These are phyloP conservation scores for Paguma larvata DNA, from an alignment of 2,797 vertebrate genomes.

Conservation along the genomic window DNA sequence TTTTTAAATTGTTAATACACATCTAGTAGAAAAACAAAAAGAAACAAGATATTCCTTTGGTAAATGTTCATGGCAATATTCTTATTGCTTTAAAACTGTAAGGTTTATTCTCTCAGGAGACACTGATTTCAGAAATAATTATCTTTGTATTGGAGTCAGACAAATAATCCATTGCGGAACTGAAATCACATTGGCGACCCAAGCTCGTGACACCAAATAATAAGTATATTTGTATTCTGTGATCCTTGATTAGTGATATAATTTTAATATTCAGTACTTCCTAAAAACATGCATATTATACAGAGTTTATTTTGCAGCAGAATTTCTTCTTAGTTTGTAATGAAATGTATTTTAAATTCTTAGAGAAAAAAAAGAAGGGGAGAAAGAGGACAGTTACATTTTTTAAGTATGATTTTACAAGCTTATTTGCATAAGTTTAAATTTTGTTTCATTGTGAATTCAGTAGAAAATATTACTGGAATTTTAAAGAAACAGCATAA, in stretches of 20 bases:
- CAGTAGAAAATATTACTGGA: conserved; percentile 16
- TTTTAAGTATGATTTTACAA: conserved; percentile 22
- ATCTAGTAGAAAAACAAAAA: conserved; percentile 43
- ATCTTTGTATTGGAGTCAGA: conserved; percentile 53
- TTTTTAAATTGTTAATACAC: conserved; percentile 48
- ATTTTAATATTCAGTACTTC: conserved; percentile 39
- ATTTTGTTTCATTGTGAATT: conserved; percentile 48
- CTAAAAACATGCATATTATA: not conserved
- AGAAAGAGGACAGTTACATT: not conserved
- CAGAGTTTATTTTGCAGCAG: not conserved
- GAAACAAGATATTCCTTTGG: not conserved
- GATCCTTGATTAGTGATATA: conserved; percentile 31
- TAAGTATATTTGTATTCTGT: conserved; percentile 68
- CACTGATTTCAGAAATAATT: conserved; percentile 74
- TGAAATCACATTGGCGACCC: conserved; percentile 55
- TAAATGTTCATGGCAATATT: conserved; percentile 20
- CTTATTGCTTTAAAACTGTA: conserved; percentile 63
- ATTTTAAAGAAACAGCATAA: conserved; percentile 61
- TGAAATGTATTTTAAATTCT: conserved; percentile 58
- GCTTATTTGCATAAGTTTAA: not conserved
- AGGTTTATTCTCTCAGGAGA: conserved; percentile 56
- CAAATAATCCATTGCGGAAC: conserved; percentile 42
- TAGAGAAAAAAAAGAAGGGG: not conserved
- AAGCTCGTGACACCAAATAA: not conserved
- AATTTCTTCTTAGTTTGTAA: conserved; percentile 28